Base-by-base conservation (phyloP, 2,888 invertebrate species). In the Lamproptera curius region DNA sequence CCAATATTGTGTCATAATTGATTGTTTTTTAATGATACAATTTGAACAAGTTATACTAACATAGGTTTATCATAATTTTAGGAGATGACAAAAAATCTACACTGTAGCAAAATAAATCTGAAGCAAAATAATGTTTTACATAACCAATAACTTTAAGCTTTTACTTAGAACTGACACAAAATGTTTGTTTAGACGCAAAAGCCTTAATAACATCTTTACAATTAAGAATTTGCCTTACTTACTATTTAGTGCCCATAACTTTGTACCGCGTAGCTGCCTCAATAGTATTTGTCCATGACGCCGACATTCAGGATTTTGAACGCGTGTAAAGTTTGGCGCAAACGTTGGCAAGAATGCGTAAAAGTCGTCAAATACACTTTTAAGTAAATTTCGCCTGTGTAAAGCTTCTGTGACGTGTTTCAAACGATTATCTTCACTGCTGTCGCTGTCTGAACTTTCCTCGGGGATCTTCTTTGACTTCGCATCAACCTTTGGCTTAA, bases 171-270 rank as follows among this genome's bases (percentile, higher is more conserved):
- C n/a, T n/a, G n/a, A n/a, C n/a, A n/a, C n/a, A n/a, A n/a, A n/a
- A n/a, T n/a, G n/a, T n/a, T n/a, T n/a, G n/a, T n/a, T n/a, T n/a
- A n/a, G n/a, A n/a, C n/a, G n/a, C n/a, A n/a, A n/a, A n/a, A n/a
- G n/a, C n/a, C n/a, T n/a, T n/a, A n/a, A n/a, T n/a, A n/a, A n/a
- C n/a, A n/a, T n/a, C n/a, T n/a, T n/a, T n/a, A n/a, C n/a, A n/a
- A n/a, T 3, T 16, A 8, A n/a, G 36, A 17, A n/a, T n/a, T 5
- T 59, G 11, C n/a, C 2, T 11, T 6, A 89, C 91, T 90, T 84
- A 93, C 93, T 93, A 76, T 92, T 92, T 58, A 93, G 73, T 48
- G 93, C 92, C 93, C 93, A 93, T 57, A 93, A 65, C 74, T 92
- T 92, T 52, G 91, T 89, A 45, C 91, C 91, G 20, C 91, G 89